These are phyloP conservation scores for Caenorhabditis sp. DNA, from an alignment of 2,888 invertebrate genomes.

Conservation along the genomic window DNA sequence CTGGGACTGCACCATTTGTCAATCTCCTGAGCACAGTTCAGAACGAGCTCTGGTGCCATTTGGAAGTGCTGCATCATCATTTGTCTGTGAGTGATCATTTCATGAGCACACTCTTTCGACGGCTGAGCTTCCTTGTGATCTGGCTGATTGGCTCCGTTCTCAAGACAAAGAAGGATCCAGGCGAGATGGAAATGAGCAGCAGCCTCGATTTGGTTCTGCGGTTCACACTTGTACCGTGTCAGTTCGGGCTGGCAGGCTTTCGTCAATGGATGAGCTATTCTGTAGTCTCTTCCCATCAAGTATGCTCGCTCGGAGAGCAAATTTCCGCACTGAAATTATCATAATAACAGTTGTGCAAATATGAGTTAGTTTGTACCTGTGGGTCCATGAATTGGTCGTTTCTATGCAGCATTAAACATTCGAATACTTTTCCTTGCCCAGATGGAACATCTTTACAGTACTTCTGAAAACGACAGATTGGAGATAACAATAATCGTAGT, in stretches of 20 bases:
- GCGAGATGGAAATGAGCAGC: conserved; percentile 78
- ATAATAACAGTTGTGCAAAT: conserved; percentile 5
- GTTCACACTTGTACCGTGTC: conserved; percentile 84
- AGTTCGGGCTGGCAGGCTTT: conserved; percentile 69
- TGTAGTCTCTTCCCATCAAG: conserved; percentile 91
- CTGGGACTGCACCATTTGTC: conserved; percentile 83
- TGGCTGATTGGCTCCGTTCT: conserved; percentile 81
- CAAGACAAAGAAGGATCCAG: conserved; percentile 90
- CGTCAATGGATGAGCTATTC: conserved; percentile 90
- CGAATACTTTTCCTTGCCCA: conserved; percentile 88
- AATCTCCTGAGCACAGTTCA: conserved; percentile 84
- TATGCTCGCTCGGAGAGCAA: conserved; percentile 90
- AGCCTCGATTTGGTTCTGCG: conserved; percentile 82
- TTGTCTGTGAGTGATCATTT: conserved; percentile 92
- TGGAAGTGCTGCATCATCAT: conserved; percentile 91
- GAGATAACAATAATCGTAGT: too few relatives aligned
- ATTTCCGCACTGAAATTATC: conserved; percentile 84
- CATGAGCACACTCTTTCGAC: conserved; percentile 87
- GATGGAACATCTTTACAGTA: conserved; percentile 84
- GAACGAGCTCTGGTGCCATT: conserved; percentile 92
- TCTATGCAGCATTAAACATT: conserved; percentile 75
- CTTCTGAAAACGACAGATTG: conserved; percentile 63
- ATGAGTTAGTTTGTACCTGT: conserved; percentile 29
- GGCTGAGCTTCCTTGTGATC: conserved; percentile 61
- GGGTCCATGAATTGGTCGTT: conserved; percentile 76